Evolutionary conservation across 2,888 invertebrate genomes (phyloP), one percentile per base, ranked within the genome.

Genomic region (Dendrolimus pini): DNA sequence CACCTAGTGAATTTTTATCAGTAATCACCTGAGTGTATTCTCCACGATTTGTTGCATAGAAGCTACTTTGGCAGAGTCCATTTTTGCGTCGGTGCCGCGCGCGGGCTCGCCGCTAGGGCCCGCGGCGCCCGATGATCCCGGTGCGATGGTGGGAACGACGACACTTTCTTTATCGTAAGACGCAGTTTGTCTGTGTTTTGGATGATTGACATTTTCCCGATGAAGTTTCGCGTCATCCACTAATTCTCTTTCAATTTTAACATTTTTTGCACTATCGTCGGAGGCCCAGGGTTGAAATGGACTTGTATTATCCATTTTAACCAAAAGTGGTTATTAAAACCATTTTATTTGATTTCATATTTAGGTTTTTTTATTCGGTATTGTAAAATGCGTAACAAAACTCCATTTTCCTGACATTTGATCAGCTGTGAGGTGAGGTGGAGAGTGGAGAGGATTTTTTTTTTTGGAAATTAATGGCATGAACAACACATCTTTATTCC

Each of bases 41-140:
- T 93, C 93, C 67, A 93, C 92, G 77, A 93, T 92, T 77, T 92
- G 92, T 68, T 93, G 93, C 86, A 93, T 92, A 63, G 89, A 89
- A 74, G 85, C 80, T 75, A 89, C 80, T 83, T 88, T 89, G 69
- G 74, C 78, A 42, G 85, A 79, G 78, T 91, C 91, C 91, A 91
- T 91, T 65, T 81, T 84, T 68, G 85, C 75, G 72, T 84, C 87
- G 66, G 75, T 77, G 65, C 66, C 74, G 68, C 70, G 75, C 59
- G 74, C 65, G 63, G 81, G 68, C 63, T 78, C 80, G 65, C 72
- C 69, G 70, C 78, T 78, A 65, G 82, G 68, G 66, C 73, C 77
- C 63, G 77, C 67, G 65, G 76, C 75, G 66, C 78, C 74, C 68
- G 88, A 89, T 65, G 89, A 80, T 70, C 89, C 89, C 71, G 89